Base-by-base conservation (phyloP, 2,797 vertebrate species). In the Arrhamphus sclerolepis region DNA sequence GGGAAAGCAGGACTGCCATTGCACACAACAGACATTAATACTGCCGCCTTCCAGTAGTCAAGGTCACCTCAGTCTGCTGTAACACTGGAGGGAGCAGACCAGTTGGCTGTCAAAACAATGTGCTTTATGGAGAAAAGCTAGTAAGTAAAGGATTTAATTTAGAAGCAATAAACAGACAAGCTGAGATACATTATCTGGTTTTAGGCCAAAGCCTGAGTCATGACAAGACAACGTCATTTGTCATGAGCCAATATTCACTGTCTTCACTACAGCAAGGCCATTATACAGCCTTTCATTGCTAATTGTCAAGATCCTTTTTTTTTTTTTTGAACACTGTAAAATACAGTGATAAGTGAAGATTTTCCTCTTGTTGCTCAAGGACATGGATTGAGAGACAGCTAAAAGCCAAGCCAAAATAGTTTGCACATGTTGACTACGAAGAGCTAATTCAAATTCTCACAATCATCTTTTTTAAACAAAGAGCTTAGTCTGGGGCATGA, bases 381-480 rank as follows among this genome's bases (percentile, higher is more conserved):
- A 43, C 51, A 22, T 22, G 7, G n/a, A 57, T 4, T 50, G 4
- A 66, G 41, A 46, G 4, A 19, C 6, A 14, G 11, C 6, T 8
- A 16, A 39, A 54, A 51, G 6, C 2, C 41, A 19, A 21, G 51
- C 29, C 24, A 60, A 44, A 63, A 40, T n/a, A 40, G 24, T 56
- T 39, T 17, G 7, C 41, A 19, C 49, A 34, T 56, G 77, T 16
- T 9, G 26, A 38, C 56, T 52, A 22, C 40, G 18, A n/a, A 61
- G 47, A 60, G 46, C 77, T 74, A 13, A 89, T 88, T 85, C 17
- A 85, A 67, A 87, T 77, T 80, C 81, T 49, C 29, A 71, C 71
- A 72, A 78, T 79, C 66, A 79, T 66, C 63, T 77, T 38, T 75
- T 72, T 55, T 4, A 71, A 55, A 83, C 73, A 86, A 78, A 74